Evolutionary conservation across 2,888 invertebrate species (phyloP), one percentile per base, ranked within the genome.

Genomic region (Thecocarcelia acutangulata): DNA sequence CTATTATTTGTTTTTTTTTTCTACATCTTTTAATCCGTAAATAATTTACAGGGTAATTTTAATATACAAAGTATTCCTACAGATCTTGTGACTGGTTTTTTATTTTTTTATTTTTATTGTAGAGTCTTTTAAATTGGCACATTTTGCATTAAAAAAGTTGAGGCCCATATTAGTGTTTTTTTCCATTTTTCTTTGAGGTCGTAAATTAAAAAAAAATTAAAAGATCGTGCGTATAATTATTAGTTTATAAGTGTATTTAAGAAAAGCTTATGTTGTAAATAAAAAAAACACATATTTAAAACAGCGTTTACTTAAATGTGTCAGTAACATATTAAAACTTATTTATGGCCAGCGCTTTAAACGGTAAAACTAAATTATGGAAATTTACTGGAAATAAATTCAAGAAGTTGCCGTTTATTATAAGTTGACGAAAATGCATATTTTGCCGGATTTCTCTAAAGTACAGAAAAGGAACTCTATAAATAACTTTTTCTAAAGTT

Each of bases 211-310:
- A 69, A 59, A n/a, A 64, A 70, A 77, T 2, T 3, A 24, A 5
- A 68, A 17, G 46, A 63, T 61, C 76, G 61, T 81, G 76, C 72
- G 64, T 72, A 54, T 66, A 80, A 75, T 80, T 80, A 70, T 59
- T 54, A 80, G 64, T 70, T 80, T 40, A 52, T 54, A 44, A 64
- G 64, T 37, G 66, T 61, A 50, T 76, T 80, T 59, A 42, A 54
- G 28, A 54, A 59, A 59, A 46, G 15, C 68, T 72, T 37, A 76
- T 76, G 61, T 68, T 68, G 66, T 61, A 68, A 76, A 73, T 73
- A 56, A 77, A 56, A 59, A 50, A 42, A 17, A 48, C 9, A 11
- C 37, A 33, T 68, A 50, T 21, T 66, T 66, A 13, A 69, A 64
- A 58, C 70, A 59, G 46, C 59, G 69, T 64, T 64, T 70, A 46